A percentile compares a stretch with the other conserved stretches of the same genome.
Conservation (phyloP, 2,113 vertebrate species). For the Collichthys lucidus region DNA sequence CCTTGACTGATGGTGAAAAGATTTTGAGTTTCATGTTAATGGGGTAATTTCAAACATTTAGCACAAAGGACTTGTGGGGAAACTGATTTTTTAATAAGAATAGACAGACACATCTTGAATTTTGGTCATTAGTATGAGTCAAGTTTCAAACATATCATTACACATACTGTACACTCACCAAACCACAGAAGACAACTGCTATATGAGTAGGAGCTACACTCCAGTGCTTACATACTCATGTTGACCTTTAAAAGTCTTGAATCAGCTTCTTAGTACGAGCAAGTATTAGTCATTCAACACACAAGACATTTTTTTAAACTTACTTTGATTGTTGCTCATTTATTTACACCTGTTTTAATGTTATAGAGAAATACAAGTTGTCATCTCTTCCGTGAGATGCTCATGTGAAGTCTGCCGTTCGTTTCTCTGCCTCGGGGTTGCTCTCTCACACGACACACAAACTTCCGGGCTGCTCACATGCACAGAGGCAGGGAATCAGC, state of each 20-base stretch:
- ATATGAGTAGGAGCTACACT: background rate
- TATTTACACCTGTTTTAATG: background rate
- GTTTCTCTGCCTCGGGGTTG: conserved; percentile 1
- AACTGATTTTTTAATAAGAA: background rate
- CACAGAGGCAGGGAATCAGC: conserved; percentile 40
- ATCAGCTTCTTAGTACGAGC: background rate
- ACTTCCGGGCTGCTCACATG: conserved; percentile 30
- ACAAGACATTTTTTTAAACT: background rate
- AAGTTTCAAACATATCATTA: background rate
- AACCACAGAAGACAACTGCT: background rate
- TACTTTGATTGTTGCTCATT: background rate
- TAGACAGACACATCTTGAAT: background rate
- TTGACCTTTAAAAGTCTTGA: background rate
- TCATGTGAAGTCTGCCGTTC: background rate
- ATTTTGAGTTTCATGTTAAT: background rate
- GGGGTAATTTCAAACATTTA: background rate
- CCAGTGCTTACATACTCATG: background rate
- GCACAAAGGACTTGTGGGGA: background rate
- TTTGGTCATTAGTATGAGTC: background rate
- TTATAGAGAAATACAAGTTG: background rate
- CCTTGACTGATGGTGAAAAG: background rate
- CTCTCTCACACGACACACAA: conserved; percentile 21
- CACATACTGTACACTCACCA: background rate
- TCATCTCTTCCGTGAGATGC: background rate
- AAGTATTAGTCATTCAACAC: background rate